A percentile compares a stretch with the other conserved stretches of the same genome.
Evolutionary conservation across 2,888 invertebrate genomes (phyloP).

Genomic region (Malacosoma neustria): DNA sequence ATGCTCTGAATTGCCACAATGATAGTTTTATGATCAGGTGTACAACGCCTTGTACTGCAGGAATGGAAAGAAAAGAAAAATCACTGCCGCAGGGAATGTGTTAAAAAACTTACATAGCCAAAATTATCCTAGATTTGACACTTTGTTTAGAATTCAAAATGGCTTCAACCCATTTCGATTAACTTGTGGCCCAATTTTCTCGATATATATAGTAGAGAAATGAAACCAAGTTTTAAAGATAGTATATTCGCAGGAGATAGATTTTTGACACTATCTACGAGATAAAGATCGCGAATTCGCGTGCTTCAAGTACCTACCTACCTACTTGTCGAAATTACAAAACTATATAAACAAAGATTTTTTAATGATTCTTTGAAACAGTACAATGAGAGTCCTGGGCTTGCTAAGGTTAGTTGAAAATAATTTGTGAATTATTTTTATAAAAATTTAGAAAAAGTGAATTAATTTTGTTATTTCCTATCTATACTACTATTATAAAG

Average conservation of each 20-base stretch:
- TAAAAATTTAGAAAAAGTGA: too few relatives aligned
- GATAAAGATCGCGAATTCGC: background rate
- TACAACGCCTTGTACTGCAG: too few relatives aligned
- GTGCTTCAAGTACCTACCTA: background rate
- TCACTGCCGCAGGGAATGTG: too few relatives aligned
- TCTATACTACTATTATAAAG: too few relatives aligned
- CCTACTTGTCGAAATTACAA: background rate
- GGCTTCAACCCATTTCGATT: too few relatives aligned
- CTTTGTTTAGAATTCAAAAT: too few relatives aligned
- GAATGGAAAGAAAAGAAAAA: too few relatives aligned
- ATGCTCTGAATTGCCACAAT: too few relatives aligned
- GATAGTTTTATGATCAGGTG: too few relatives aligned
- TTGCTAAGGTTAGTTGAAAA: background rate
- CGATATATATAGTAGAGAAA: background rate
- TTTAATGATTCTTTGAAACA: background rate
- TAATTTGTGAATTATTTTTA: background rate
- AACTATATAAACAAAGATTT: background rate
- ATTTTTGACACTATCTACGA: background rate
- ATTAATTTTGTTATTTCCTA: background rate
- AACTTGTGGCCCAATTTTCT: background rate
- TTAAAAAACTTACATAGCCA: too few relatives aligned
- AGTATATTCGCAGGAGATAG: background rate
- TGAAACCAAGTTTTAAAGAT: background rate
- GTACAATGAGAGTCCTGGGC: background rate
- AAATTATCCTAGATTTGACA: too few relatives aligned